phyloP scores from a whole-genome alignment of 2,113 vertebrate genomes.

The Sylvietta virens region DNA sequence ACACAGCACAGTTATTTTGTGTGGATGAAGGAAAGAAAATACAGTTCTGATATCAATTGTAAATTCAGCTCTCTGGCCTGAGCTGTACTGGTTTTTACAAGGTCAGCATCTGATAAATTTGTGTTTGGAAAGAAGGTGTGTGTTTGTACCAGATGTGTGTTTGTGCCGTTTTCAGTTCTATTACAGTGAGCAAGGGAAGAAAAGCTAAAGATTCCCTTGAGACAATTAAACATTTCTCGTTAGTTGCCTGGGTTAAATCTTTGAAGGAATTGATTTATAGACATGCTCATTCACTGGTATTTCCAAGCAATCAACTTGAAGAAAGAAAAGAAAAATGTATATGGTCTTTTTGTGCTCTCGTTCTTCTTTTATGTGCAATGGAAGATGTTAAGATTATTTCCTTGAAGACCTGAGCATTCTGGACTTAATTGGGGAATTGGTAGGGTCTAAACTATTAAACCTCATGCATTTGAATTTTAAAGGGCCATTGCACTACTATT shows the following conservation, averaged over 20 bases:
- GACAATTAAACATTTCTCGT: not conserved
- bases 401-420: not conserved
- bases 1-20: not conserved
- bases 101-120: not conserved
- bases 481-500: not conserved
- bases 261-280: not conserved
- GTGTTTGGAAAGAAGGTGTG: not conserved
- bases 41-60: not conserved
- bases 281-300: not conserved
- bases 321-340: not conserved
- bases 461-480: constrained; percentile 14
- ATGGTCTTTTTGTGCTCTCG: not conserved
- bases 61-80: not conserved
- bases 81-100: not conserved
- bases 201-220: not conserved
- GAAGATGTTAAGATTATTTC: not conserved
- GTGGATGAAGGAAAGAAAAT: not conserved
- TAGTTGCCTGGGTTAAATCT: not conserved
- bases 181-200: not conserved
- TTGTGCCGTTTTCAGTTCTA: not conserved
- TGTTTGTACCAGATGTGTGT: not conserved
- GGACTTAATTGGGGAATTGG: not conserved
- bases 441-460: not conserved
- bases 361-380: not conserved
- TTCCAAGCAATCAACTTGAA: not conserved